These are phyloP conservation scores for human DNA, from an alignment of 2,113 vertebrate species.

Conservation along the genomic window GRCh38 chr3:177518501-177519000, in stretches of 20 bases:
- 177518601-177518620: background rate
- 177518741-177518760: background rate
- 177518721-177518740: background rate
- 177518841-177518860: too few species aligned
- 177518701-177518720: background rate
- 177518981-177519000: too few species aligned
- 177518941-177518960: too few species aligned
- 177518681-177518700: background rate
- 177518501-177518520: background rate
- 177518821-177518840: too few species aligned
- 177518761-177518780: too few species aligned
- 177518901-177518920: too few species aligned
- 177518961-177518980: too few species aligned
- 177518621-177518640: background rate
- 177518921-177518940: too few species aligned
- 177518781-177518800: too few species aligned
- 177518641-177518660: background rate
- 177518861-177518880: too few species aligned
- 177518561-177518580: background rate
- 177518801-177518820: too few species aligned
- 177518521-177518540: background rate
- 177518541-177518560: background rate
- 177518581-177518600: background rate
- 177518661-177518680: background rate
- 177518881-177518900: fast-evolving